Percentiles rank a stretch among this genome's conserved stretches.
These are phyloP conservation scores for Hydriomena furcata DNA, from an alignment of 2,888 invertebrate genomes.

Conservation along the genomic window DNA sequence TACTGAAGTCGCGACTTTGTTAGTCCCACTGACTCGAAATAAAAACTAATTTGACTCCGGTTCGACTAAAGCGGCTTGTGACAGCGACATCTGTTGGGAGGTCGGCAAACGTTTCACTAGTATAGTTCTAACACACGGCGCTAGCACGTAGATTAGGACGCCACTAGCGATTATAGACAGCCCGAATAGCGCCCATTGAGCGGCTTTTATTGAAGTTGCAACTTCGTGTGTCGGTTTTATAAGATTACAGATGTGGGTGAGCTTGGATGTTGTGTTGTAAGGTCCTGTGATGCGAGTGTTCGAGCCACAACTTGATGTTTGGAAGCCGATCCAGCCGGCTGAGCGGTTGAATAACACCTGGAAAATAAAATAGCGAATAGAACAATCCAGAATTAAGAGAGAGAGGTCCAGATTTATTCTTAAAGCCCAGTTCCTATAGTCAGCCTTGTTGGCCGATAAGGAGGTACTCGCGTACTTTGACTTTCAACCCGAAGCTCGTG, in stretches of 20 bases:
- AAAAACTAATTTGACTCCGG: constrained; percentile 29
- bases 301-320: constrained; percentile 69
- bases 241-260: constrained; percentile 20
- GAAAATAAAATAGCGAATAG: constrained; percentile 28
- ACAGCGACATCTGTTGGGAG: constrained; percentile 64
- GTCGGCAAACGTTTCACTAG: constrained; percentile 49
- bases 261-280: constrained; percentile 47
- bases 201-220: constrained; percentile 62
- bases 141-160: constrained; percentile 63
- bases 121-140: constrained; percentile 62
- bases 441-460: too few relatives aligned
- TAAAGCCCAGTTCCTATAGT: too few relatives aligned
- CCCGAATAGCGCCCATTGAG: constrained; percentile 67
- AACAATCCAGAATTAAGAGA: too few relatives aligned
- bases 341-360: constrained; percentile 78
- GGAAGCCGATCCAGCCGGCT: constrained; percentile 73
- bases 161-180: constrained; percentile 63
- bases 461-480: too few relatives aligned
- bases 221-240: constrained; percentile 45
- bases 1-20: background rate
- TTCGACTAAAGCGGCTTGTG: constrained; percentile 66
- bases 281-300: constrained; percentile 67
- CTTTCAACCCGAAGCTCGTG: too few relatives aligned
- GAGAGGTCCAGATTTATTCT: too few relatives aligned
- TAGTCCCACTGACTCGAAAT: background rate